Conservation (phyloP, 2,113 vertebrate genomes). For the Oxyura jamaicensis region DNA sequence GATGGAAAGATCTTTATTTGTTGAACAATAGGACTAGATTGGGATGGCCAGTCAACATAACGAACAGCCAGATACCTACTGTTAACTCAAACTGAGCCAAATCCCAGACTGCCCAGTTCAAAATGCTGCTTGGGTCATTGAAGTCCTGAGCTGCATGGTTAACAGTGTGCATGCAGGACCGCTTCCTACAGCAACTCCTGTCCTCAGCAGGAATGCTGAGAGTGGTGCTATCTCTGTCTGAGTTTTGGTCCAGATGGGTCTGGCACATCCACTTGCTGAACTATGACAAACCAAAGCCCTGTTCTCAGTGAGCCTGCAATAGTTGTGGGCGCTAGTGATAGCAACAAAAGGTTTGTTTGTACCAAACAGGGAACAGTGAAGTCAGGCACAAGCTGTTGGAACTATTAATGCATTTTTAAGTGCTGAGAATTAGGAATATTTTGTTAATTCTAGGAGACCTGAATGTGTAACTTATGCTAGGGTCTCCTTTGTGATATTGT, state of each 20-base stretch:
- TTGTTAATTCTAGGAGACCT: conserved; percentile 51
- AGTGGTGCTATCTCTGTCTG: background rate
- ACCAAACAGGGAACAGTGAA: conserved; percentile 49
- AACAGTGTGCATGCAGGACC: background rate
- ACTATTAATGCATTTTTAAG: conserved; percentile 61
- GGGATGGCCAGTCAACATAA: background rate
- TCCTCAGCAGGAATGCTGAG: conserved; percentile 11
- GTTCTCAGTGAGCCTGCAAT: conserved; percentile 27
- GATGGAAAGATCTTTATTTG: background rate
- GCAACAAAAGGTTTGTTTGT: conserved; percentile 66
- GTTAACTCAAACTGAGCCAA: background rate
- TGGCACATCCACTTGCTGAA: conserved; percentile 2
- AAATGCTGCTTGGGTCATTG: background rate
- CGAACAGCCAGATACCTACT: background rate
- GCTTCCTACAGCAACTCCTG: background rate
- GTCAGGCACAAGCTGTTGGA: conserved; percentile 62
- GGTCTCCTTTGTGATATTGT: background rate
- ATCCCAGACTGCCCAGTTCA: background rate
- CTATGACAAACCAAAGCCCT: conserved; percentile 12
- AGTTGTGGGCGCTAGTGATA: conserved; percentile 29
- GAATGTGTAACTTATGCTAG: background rate
- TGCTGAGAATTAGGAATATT: conserved; percentile 60
- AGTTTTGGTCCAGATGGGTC: conserved; percentile 31
- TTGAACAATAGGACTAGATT: background rate
- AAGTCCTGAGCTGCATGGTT: background rate